Evolutionary conservation across 2,113 vertebrate species (phyloP), one percentile per base, ranked within the genome.

Genomic region (Atherinomorus stipes): DNA sequence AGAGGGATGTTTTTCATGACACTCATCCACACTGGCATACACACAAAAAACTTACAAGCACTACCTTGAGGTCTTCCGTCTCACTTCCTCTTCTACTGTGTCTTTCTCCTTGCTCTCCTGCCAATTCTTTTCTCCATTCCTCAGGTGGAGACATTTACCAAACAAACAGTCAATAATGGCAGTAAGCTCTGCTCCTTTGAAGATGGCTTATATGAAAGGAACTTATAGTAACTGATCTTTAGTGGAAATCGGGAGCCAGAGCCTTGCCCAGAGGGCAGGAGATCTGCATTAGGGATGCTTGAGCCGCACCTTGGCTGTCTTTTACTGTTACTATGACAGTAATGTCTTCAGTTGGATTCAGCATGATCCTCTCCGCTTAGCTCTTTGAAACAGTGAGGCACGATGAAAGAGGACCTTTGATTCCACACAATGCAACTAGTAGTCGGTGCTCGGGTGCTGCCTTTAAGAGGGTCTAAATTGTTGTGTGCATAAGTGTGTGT

Each of bases 381-480:
- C n/a, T 80, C 85, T 90, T 88, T 90, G 80, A 91, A 90, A 86
- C 74, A 78, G 84, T 87, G 87, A 91, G 80, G 86, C 88, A 70
- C 10, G 78, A 90, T 92, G 89, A 92, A 90, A 91, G 88, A 78
- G 54, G 74, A 87, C 84, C 86, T 88, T 89, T 91, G 81, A 89
- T 89, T 80, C 74, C 71, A 56, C 81, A 87, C 85, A 92, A 91
- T 89, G 76, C 59, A 70, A 75, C 80, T 85, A 77, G 81, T 84
- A 86, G 88, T 92, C 89, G 80, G 82, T 73, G 84, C 78, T 81
- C 19, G 51, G 86, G 81, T 50, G 51, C 88, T 57, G 83, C 90
- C 87, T 91, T 85, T 78, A 86, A 88, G 68, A 71, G 83, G 76
- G 72, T 69, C 85, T 84, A 87, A 85, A 89, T 85, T 76, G 75